Conservation (phyloP, 2,113 vertebrate genomes). For the Entomyzon cyanotis region DNA sequence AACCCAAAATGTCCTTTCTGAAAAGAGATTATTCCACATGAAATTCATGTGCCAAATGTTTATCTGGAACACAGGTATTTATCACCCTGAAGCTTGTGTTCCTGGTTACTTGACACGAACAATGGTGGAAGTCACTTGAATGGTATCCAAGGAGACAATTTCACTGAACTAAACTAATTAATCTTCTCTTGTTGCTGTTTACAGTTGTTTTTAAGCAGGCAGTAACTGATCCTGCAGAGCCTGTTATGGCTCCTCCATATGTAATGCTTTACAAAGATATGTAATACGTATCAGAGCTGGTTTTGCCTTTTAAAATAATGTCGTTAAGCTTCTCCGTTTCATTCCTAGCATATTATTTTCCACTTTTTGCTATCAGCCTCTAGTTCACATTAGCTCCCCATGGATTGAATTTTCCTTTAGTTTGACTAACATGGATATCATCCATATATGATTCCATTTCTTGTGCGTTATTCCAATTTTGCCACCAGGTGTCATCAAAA, state of each 20-base stretch:
- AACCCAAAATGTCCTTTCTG: neutral
- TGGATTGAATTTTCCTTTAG: neutral
- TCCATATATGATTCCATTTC: neutral
- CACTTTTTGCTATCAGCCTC: neutral
- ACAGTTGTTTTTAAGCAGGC: neutral
- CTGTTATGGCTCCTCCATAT: neutral
- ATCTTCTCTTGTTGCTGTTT: neutral
- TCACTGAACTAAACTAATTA: neutral
- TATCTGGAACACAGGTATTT: neutral
- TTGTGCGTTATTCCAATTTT: neutral
- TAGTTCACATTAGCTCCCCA: neutral
- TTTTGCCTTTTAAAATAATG: neutral
- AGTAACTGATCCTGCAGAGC: neutral
- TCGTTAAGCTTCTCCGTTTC: neutral
- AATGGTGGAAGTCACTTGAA: neutral
- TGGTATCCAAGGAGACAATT: neutral
- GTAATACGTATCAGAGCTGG: neutral
- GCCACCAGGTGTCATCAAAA: conserved; percentile 47
- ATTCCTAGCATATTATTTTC: neutral
- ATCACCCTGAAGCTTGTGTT: neutral
- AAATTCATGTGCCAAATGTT: neutral
- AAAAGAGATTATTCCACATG: neutral
- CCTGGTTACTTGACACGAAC: neutral
- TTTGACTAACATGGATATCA: neutral
- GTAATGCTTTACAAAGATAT: neutral